Evolutionary conservation across 2,888 invertebrate genomes (phyloP).

Genomic region (Phyllotreta striolata): DNA sequence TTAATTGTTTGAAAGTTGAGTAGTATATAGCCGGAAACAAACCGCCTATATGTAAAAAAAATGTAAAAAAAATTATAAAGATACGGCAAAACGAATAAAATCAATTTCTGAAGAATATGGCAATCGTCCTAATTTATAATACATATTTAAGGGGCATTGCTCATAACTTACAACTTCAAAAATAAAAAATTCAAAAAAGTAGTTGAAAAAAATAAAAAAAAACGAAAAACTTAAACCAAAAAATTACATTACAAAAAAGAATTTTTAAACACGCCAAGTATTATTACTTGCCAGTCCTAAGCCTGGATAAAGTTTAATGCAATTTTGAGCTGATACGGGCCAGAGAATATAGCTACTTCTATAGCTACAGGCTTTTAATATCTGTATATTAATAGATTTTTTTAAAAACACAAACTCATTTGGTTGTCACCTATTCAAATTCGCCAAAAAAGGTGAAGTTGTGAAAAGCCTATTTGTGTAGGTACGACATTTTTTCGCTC

Average conservation of each 20-base stretch:
- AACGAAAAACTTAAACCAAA: background rate
- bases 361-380: too few relatives aligned
- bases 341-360: too few relatives aligned
- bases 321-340: too few relatives aligned
- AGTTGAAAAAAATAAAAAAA: background rate
- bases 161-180: background rate
- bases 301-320: background rate
- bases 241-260: conserved; percentile 1
- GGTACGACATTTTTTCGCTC: background rate
- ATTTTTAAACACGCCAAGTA: conserved; percentile 9
- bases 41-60: too few relatives aligned
- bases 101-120: background rate
- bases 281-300: conserved; percentile 11
- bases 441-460: too few relatives aligned
- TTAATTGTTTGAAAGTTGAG: conserved; percentile 7
- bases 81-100: conserved; percentile 14
- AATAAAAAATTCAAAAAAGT: background rate
- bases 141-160: conserved; percentile 18
- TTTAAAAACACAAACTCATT: too few relatives aligned
- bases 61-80: conserved; percentile 9
- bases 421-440: too few relatives aligned
- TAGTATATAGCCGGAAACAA: conserved; percentile 16
- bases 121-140: conserved; percentile 13
- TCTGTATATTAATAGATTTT: too few relatives aligned
- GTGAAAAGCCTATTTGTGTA: background rate